Conservation (phyloP, 2,797 vertebrate species). For the Hoplostethus atlanticus region DNA sequence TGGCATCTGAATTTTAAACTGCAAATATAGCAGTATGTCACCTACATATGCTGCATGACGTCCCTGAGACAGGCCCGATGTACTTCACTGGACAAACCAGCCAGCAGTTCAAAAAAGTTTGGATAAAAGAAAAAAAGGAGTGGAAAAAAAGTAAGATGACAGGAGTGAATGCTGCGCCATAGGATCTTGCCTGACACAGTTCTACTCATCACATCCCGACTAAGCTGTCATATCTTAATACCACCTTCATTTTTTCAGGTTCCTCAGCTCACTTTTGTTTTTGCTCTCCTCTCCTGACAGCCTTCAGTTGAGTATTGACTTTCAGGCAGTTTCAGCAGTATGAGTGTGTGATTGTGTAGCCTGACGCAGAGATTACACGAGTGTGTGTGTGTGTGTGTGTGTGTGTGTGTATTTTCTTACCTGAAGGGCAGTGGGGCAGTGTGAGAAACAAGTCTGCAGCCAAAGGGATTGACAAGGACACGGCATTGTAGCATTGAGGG, state of each 20-base stretch:
- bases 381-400: conserved; percentile 34
- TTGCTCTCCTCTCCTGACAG: conserved; percentile 37
- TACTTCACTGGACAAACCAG: neutral
- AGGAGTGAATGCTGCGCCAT: conserved; percentile 4
- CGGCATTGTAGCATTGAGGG: too few species aligned
- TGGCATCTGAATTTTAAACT: conserved; percentile 11
- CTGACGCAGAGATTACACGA: conserved; percentile 51
- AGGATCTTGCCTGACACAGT: conserved; percentile 16
- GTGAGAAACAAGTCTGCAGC: conserved; percentile 23
- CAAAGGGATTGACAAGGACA: conserved; percentile 16
- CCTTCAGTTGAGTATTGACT: conserved; percentile 35
- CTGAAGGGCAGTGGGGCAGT: conserved; percentile 31
- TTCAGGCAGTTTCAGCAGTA: conserved; percentile 40
- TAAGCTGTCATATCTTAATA: conserved; percentile 31
- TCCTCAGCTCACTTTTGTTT: conserved; percentile 30
- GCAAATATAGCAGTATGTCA: conserved; percentile 7
- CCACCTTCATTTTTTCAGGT: neutral
- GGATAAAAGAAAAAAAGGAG: neutral
- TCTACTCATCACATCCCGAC: conserved; percentile 18
- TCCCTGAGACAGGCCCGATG: conserved; percentile 7
- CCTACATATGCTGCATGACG: conserved; percentile 14
- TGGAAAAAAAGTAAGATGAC: neutral
- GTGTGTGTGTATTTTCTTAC: conserved; percentile 35
- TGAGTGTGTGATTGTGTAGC: conserved; percentile 38
- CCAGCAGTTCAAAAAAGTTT: neutral